Conservation (phyloP, 1,140 invertebrate species). For the Cherax destructor region DNA sequence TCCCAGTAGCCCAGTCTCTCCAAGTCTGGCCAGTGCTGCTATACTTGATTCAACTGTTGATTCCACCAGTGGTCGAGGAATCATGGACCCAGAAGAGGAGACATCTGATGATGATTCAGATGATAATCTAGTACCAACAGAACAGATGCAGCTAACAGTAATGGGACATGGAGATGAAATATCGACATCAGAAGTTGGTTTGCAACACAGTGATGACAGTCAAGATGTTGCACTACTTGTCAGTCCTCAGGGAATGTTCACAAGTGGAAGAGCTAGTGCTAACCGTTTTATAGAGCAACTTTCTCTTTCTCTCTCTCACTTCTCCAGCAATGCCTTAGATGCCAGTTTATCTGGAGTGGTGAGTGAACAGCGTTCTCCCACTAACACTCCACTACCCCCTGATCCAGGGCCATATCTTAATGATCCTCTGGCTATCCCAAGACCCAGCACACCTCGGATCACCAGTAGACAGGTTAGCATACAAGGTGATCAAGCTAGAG, state of each 20-base stretch:
- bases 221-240: slow-evolving; percentile 51
- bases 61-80: slow-evolving; percentile 64
- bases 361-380: slow-evolving; percentile 10
- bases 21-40: slow-evolving; percentile 36
- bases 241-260: slow-evolving; percentile 49
- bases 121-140: slow-evolving; percentile 37
- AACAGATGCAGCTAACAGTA: slow-evolving; percentile 39
- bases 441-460: slow-evolving; percentile 24
- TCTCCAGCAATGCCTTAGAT: slow-evolving; percentile 32
- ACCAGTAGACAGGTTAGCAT: slow-evolving; percentile 7
- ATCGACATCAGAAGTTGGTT: slow-evolving; percentile 51
- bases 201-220: slow-evolving; percentile 58
- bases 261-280: slow-evolving; percentile 20
- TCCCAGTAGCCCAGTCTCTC: slow-evolving; percentile 49
- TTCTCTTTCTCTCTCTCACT: slow-evolving; percentile 44
- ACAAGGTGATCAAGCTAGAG: slow-evolving; percentile 5
- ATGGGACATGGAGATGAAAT: slow-evolving; percentile 53
- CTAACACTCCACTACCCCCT: slow-evolving; percentile 3
- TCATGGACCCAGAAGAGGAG: slow-evolving; percentile 22
- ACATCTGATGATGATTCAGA: slow-evolving; percentile 18
- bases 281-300: slow-evolving; percentile 56
- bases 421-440: slow-evolving; percentile 49
- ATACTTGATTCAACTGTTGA: slow-evolving; percentile 71
- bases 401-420: slow-evolving; percentile 34
- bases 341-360: slow-evolving; percentile 30